These are phyloP conservation scores for Nannobrachium achirus DNA, from an alignment of 2,113 vertebrate species.

Conservation along the genomic window DNA sequence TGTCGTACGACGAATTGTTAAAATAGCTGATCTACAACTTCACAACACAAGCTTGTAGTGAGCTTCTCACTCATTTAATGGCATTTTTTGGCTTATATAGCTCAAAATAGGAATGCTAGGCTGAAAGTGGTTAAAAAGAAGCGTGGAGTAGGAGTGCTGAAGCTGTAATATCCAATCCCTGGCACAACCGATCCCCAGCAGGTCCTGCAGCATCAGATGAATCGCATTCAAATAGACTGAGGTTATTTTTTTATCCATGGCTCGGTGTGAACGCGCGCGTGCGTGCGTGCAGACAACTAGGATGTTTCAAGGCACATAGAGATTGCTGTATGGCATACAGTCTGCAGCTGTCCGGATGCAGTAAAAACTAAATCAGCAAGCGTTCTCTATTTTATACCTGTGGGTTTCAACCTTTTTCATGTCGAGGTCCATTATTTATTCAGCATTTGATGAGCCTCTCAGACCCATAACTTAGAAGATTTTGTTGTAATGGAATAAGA, in stretches of 20 bases:
- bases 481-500: too few species aligned
- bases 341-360: background rate
- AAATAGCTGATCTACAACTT: too few species aligned
- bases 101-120: too few species aligned
- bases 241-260: slow-evolving; percentile 4
- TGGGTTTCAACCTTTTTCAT: background rate
- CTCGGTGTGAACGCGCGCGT: background rate
- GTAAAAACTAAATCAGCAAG: background rate
- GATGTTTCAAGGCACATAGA: background rate
- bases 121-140: background rate
- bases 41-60: too few species aligned
- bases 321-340: too few species aligned
- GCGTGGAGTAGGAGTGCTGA: background rate
- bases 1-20: too few species aligned
- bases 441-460: too few species aligned
- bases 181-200: background rate
- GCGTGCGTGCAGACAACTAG: background rate
- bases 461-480: too few species aligned
- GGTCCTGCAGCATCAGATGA: background rate
- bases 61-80: too few species aligned
- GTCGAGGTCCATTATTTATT: background rate
- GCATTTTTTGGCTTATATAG: too few species aligned
- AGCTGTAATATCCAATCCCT: slow-evolving; percentile 23
- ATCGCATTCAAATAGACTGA: slow-evolving; percentile 1
- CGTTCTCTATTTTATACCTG: background rate